phyloP scores from a whole-genome alignment of 1,140 invertebrate species.

The Nomia melanderi region DNA sequence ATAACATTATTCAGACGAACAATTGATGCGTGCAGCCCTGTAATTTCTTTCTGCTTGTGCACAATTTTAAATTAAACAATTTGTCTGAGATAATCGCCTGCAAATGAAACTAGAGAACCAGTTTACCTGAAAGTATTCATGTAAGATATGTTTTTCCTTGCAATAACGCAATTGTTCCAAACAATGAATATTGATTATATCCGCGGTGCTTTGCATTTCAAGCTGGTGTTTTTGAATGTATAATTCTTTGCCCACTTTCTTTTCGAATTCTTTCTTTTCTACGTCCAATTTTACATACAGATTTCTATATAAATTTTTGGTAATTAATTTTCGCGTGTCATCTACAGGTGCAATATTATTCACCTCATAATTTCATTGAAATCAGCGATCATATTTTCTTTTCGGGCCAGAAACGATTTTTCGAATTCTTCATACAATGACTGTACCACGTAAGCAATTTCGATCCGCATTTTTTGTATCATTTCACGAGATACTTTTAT shows the following conservation, averaged over 20 bases:
- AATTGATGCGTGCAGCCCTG: constrained; percentile 58
- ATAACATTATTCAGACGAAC: constrained; percentile 54
- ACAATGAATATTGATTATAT: constrained; percentile 76
- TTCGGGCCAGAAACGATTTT: constrained; percentile 59
- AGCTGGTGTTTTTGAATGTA: constrained; percentile 67
- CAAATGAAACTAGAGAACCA: background rate
- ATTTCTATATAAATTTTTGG: constrained; percentile 36
- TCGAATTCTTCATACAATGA: constrained; percentile 70
- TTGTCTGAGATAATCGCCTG: background rate
- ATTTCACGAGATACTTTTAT: constrained; percentile 66
- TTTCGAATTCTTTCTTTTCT: constrained; percentile 49
- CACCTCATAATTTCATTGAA: constrained; percentile 74
- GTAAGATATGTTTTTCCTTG: constrained; percentile 66
- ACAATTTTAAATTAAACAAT: constrained; percentile 32
- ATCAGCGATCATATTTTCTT: constrained; percentile 70
- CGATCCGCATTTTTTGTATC: constrained; percentile 68
- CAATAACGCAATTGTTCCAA: constrained; percentile 74
- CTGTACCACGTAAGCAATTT: constrained; percentile 63
- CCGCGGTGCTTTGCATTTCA: constrained; percentile 75
- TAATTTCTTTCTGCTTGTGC: constrained; percentile 59
- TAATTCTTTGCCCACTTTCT: constrained; percentile 63
- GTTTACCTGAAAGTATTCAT: constrained; percentile 68
- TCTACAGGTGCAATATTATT: background rate
- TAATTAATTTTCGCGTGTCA: constrained; percentile 28
- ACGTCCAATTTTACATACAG: constrained; percentile 41